Base-by-base conservation (phyloP, 2,113 vertebrate genomes). In the Ciconia stormi region DNA sequence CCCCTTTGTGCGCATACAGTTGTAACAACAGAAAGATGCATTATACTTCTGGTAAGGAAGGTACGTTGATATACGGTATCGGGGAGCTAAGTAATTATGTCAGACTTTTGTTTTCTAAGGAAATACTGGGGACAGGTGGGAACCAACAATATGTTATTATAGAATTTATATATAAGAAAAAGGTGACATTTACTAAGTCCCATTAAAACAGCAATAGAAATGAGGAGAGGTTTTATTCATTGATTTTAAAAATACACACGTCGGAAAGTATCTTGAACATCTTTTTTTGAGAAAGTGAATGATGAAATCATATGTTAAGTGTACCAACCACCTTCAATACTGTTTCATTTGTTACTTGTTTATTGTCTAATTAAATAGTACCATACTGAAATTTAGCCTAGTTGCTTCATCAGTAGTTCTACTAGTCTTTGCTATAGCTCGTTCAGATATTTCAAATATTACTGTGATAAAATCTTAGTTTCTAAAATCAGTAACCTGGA, bases 161-260 rank as follows among this genome's bases (percentile, higher is more conserved):
- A 50, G 38, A 78, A 50, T 59, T 44, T 55, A 49, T 89, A 8
- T 32, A 10, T 79, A 16, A 87, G n/a, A 63, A 46, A 81, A 14
- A 36, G 22, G 25, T 70, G 15, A 26, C 7, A 53, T 62, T 89
- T 76, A 42, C 9, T 42, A 29, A 93, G 38, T 79, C 6, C 32
- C 38, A 38, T 73, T 84, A 58, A 66, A 61, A 73, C 32, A 81
- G 34, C 16, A 74, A 15, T 10, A 66, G 58, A 74, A 65, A 52
- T 36, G 15, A 79, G 17, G 18, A 76, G n/a, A 76, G 20, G 11
- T 74, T 97, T 96, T 96, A 96, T 87, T 91, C 3, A 65, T 62
- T 66, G 32, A 82, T 91, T 95, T 83, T 0, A 66, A 87, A 82
- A 94, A 86, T 69, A 59, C 47, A 73, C 9, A 44, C 10, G 38